Base-by-base conservation (phyloP, 2,113 vertebrate species). In the Proteles cristata region DNA sequence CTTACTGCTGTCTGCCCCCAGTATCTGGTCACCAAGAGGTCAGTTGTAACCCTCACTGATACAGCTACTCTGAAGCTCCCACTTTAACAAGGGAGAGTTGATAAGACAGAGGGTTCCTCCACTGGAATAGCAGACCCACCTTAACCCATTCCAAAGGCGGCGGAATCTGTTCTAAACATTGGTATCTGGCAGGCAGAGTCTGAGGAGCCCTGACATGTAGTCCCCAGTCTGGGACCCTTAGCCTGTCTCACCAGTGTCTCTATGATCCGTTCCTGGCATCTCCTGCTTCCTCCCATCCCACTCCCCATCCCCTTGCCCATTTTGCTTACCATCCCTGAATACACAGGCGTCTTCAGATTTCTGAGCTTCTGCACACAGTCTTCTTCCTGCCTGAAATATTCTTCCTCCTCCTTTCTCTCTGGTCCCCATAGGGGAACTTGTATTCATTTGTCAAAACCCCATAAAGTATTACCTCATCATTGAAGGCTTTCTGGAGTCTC, bases 321-420 rank as follows among this genome's bases (percentile, higher is more conserved):
- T 16, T 66, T 26, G 23, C 19, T 25, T 2, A 0, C 11, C 65
- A 35, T 25, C 21, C 21, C 53, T 28, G 48, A 73, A 43, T 1
- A 0, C 0, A 21, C 61, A 0, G 4, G 12, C 53, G 19, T 3
- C 1, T 43, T 15, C 1, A 58, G 63, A 63, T 4, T 16, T 1
- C 33, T 10, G 80, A 61, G 39, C 7, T 26, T 53, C 43, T 5
- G 28, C 12, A 45, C 9, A 12, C 7, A 0, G 7, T 45, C 0
- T 17, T 23, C n/a, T 86, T 39, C 39, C n/a, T 1, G 25, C n/a
- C n/a, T n/a, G 28, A 16, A 39, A 33, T 4, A n/a, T 53, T 16
- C 25, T 39, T 15, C 11, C 9, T 61, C 55, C 23, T 7, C 39
- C 71, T 69, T 43, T 35, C 43, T 83, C 28, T 14, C 53, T 33